phyloP scores from a whole-genome alignment of 2,797 vertebrate species.

The Acanthopagrus latus region DNA sequence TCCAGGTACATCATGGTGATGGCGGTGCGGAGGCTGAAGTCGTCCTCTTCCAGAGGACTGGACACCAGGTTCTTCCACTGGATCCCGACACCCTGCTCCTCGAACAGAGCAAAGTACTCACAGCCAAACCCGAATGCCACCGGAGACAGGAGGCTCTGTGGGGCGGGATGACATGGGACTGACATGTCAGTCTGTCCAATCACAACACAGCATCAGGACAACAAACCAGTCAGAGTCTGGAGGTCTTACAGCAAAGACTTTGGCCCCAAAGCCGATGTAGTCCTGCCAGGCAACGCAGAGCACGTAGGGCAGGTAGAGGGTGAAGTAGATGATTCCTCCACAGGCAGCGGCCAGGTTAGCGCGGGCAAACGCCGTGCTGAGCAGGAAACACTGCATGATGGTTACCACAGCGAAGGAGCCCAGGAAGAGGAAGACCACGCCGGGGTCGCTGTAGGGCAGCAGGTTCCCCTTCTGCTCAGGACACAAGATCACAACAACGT shows the following conservation, averaged over 20 bases:
- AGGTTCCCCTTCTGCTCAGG: constrained; percentile 91
- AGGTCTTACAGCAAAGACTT: constrained; percentile 91
- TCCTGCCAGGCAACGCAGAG: constrained; percentile 97
- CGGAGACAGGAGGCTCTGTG: constrained; percentile 93
- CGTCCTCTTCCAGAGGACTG: constrained; percentile 91
- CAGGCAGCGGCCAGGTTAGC: constrained; percentile 96
- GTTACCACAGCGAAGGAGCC: constrained; percentile 92
- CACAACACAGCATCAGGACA: background rate
- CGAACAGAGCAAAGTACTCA: constrained; percentile 95
- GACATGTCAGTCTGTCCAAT: background rate
- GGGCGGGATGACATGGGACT: constrained; percentile 13
- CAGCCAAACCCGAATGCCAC: constrained; percentile 98
- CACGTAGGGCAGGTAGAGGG: constrained; percentile 94
- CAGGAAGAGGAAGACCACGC: constrained; percentile 93
- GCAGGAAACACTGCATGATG: constrained; percentile 96
- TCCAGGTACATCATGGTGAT: constrained; percentile 93
- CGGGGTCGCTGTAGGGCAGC: constrained; percentile 94
- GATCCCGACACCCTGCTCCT: constrained; percentile 96
- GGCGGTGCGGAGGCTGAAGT: constrained; percentile 92
- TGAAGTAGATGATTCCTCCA: constrained; percentile 97
- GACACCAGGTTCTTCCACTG: constrained; percentile 95
- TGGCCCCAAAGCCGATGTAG: constrained; percentile 90
- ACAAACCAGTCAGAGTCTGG: accelerated
- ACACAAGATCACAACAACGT: background rate
- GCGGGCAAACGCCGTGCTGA: constrained; percentile 93